Evolutionary conservation across 1,140 invertebrate species (phyloP), one percentile per base, ranked within the genome.

Genomic region (Aphelenchoides besseyi): DNA sequence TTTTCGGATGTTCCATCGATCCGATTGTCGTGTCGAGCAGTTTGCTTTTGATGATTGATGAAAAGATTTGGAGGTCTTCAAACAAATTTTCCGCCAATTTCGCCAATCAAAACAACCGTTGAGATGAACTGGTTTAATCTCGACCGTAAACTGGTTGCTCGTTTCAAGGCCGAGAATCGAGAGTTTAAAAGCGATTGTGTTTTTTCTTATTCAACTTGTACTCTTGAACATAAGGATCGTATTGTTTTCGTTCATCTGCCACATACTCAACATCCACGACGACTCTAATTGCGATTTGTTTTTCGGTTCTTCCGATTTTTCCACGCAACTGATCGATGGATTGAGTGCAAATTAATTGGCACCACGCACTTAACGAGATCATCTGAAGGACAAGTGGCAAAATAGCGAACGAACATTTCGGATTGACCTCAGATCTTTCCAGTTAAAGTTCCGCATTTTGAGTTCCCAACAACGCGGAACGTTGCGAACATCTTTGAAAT

Each of bases 31-130:
- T n/a, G n/a, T n/a, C n/a, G n/a, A n/a, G n/a, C n/a, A n/a, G n/a
- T n/a, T n/a, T n/a, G n/a, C n/a, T n/a, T n/a, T n/a, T n/a, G n/a
- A n/a, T n/a, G n/a, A n/a, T n/a, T n/a, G n/a, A n/a, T n/a, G n/a
- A n/a, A n/a, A n/a, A n/a, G n/a, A n/a, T n/a, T n/a, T n/a, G n/a
- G n/a, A n/a, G n/a, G n/a, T n/a, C n/a, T n/a, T n/a, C n/a, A n/a
- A n/a, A n/a, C n/a, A n/a, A n/a, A n/a, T n/a, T n/a, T n/a, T n/a
- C n/a, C n/a, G n/a, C n/a, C n/a, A n/a, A n/a, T n/a, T n/a, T n/a
- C n/a, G n/a, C 41, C 41, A 48, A 48, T 48, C 41, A 48, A 48
- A 48, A 48, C 41, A 48, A 48, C n/a, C n/a, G n/a, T n/a, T n/a
- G n/a, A n/a, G n/a, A 48, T 23, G 23, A 48, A 48, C 41, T 48